phyloP scores from a whole-genome alignment of 2,888 invertebrate species.

The Dione vanillae region DNA sequence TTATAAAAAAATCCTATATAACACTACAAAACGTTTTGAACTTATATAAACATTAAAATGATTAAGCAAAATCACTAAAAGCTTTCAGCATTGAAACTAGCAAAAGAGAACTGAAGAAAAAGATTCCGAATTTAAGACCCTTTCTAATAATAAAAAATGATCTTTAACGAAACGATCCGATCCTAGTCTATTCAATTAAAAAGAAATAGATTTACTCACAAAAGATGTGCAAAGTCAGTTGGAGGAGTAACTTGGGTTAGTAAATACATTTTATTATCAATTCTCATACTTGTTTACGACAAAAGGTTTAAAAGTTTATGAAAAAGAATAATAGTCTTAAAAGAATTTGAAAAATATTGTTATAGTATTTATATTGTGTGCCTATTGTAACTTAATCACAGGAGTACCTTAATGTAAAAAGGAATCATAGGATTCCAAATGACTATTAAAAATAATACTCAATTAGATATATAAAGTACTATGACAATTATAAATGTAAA shows the following conservation, averaged over 20 bases:
- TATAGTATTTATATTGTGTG: too few relatives aligned
- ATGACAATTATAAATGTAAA: too few relatives aligned
- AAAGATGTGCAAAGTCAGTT: constrained; percentile 2
- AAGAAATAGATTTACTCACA: background rate
- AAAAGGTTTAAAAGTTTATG: too few relatives aligned
- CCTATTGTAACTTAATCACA: too few relatives aligned
- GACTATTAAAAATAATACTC: too few relatives aligned
- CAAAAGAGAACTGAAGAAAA: too few relatives aligned
- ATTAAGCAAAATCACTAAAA: constrained; percentile 8
- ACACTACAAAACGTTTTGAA: background rate
- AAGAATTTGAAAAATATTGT: too few relatives aligned
- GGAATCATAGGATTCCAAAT: too few relatives aligned
- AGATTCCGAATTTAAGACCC: background rate
- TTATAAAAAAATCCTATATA: background rate
- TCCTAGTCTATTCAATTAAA: constrained; percentile 1
- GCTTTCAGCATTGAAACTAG: constrained; percentile 12
- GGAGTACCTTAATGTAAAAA: too few relatives aligned
- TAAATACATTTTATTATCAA: background rate
- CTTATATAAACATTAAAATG: background rate
- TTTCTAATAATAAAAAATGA: constrained; percentile 12
- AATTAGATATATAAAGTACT: too few relatives aligned
- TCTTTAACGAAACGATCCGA: background rate
- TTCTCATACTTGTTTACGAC: too few relatives aligned
- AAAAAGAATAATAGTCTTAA: too few relatives aligned
- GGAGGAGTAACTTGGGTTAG: background rate